These are phyloP conservation scores for Girardia tigrina DNA, from an alignment of 2,888 invertebrate genomes.

Conservation along the genomic window DNA sequence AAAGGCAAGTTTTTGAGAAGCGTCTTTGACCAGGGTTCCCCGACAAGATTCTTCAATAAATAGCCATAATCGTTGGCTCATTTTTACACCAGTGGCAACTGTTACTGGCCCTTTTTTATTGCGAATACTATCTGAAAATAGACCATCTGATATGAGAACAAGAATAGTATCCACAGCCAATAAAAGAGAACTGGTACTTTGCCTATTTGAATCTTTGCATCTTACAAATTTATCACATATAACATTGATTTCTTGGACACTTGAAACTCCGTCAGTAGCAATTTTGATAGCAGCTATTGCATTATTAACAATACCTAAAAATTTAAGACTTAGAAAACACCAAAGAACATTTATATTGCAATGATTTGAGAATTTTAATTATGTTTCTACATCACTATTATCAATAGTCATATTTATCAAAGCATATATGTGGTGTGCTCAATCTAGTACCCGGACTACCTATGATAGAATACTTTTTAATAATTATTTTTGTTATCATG, in stretches of 20 bases:
- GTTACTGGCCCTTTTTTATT: not conserved
- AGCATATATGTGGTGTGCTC: too few relatives aligned
- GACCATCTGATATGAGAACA: not conserved
- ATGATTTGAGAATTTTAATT: too few relatives aligned
- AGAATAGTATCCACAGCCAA: conserved; percentile 1
- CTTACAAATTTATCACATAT: not conserved
- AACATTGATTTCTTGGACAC: not conserved
- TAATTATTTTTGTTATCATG: too few relatives aligned
- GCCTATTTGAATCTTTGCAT: conserved; percentile 17
- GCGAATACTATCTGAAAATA: not conserved
- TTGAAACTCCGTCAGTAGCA: not conserved
- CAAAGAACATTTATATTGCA: too few relatives aligned
- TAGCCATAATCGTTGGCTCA: not conserved
- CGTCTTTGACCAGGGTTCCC: not conserved
- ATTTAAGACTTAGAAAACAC: not conserved
- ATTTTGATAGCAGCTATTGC: not conserved
- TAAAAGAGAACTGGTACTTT: not conserved
- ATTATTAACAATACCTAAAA: not conserved
- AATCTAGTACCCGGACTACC: too few relatives aligned
- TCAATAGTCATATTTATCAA: too few relatives aligned
- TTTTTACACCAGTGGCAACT: not conserved
- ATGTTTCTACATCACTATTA: too few relatives aligned
- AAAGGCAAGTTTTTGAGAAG: not conserved
- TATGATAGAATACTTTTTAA: too few relatives aligned
- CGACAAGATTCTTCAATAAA: conserved; percentile 20